Evolutionary conservation across 2,888 invertebrate species (phyloP).

Genomic region (Hydroisotoma schaefferi): DNA sequence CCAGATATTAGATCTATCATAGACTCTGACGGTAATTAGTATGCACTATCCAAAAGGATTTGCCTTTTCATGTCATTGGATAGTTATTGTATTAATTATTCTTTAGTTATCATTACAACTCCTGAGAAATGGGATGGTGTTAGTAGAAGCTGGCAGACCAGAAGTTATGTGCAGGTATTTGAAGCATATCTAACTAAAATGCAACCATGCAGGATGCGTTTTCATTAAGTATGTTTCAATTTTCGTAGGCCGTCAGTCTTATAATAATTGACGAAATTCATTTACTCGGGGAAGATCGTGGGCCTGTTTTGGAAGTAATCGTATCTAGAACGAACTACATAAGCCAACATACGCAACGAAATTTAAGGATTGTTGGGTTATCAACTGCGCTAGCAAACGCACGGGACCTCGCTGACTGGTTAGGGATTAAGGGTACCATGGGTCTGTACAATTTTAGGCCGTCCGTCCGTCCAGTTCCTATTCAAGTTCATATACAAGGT

Average conservation of each 20-base stretch:
- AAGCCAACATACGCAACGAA: conserved; percentile 76
- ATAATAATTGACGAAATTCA: conserved; percentile 99
- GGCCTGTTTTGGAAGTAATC: conserved; percentile 91
- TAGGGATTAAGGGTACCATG: conserved; percentile 70
- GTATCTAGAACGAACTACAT: conserved; percentile 97
- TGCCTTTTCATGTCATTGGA: too few species aligned
- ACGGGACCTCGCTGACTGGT: conserved; percentile 90
- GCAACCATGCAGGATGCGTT: background rate
- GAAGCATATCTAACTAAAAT: background rate
- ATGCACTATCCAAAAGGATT: too few species aligned
- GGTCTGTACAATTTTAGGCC: conserved; percentile 98
- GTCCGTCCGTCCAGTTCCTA: conserved; percentile 93
- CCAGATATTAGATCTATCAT: conserved; percentile 82
- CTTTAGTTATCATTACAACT: conserved; percentile 98
- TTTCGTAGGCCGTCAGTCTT: conserved; percentile 66
- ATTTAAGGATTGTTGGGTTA: conserved; percentile 84
- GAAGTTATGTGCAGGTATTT: conserved; percentile 76
- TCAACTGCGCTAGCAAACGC: conserved; percentile 98
- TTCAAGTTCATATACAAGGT: conserved; percentile 90
- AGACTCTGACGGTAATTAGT: conserved; percentile 72
- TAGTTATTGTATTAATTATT: too few species aligned
- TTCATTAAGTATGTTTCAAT: background rate
- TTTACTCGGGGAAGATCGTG: conserved; percentile 83
- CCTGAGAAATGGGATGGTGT: conserved; percentile 99
- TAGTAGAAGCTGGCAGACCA: conserved; percentile 95